Evolutionary conservation across 37 sponge, comb jelly and placozoan genomes (phyloP).

Genomic region (Trichoplax adhaerens): DNA sequence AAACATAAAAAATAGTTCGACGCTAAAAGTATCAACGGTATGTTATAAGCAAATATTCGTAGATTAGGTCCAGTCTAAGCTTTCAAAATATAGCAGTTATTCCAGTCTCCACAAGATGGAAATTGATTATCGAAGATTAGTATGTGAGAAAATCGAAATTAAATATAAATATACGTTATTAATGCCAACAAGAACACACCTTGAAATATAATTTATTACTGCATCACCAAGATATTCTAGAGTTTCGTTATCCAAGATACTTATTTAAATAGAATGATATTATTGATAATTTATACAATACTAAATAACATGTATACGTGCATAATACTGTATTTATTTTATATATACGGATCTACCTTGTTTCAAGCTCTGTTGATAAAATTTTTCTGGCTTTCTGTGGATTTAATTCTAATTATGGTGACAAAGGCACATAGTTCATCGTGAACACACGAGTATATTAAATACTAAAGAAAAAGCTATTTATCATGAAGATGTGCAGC

Average conservation of each 20-base stretch:
- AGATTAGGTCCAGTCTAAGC: background rate
- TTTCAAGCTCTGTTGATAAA: slow-evolving; percentile 3
- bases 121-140: no score
- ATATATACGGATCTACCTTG: background rate
- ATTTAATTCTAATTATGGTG: no score
- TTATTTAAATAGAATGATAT: background rate
- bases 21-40: slow-evolving; percentile 6
- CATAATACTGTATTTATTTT: background rate
- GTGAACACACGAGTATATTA: no score
- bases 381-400: slow-evolving; percentile 4
- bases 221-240: slow-evolving; percentile 71
- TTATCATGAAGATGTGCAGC: no score
- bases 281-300: background rate
- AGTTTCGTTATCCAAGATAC: slow-evolving; percentile 33
- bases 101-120: no score
- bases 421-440: no score
- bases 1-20: slow-evolving; percentile 38
- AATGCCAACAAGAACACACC: slow-evolving; percentile 13
- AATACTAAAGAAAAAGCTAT: no score
- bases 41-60: background rate
- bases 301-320: background rate
- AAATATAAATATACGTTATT: background rate
- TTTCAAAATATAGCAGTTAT: background rate
- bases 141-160: no score
- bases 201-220: slow-evolving; percentile 41